Conservation (phyloP, 2,888 invertebrate genomes). For the Idaea straminata region DNA sequence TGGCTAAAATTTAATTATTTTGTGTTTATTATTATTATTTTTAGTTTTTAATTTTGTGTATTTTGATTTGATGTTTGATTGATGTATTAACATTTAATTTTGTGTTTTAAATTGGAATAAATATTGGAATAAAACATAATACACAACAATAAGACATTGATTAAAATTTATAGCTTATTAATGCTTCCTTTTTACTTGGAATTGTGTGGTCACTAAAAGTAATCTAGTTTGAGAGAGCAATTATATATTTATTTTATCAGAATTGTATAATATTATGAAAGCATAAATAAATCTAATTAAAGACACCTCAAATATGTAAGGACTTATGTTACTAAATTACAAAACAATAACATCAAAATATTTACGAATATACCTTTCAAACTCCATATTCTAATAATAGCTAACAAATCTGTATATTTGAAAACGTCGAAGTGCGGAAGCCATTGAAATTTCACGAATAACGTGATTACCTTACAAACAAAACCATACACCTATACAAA, state of each 20-base stretch:
- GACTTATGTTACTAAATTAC: conserved; percentile 5
- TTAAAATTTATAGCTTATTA: too few relatives aligned
- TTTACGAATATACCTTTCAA: conserved; percentile 19
- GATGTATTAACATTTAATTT: too few relatives aligned
- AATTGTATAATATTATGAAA: too few relatives aligned
- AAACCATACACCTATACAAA: conserved; percentile 33
- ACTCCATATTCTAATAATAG: conserved; percentile 34
- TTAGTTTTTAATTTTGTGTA: too few relatives aligned
- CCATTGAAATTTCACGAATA: conserved; percentile 55
- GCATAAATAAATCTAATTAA: too few relatives aligned
- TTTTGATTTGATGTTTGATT: too few relatives aligned
- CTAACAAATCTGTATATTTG: conserved; percentile 35
- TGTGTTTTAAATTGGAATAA: too few relatives aligned
- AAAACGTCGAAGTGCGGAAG: conserved; percentile 44
- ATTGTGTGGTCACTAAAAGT: background rate
- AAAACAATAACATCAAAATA: conserved; percentile 30
- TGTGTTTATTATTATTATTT: too few relatives aligned
- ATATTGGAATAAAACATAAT: too few relatives aligned
- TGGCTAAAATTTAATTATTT: too few relatives aligned
- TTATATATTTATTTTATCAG: background rate
- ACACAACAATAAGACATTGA: too few relatives aligned
- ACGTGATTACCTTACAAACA: conserved; percentile 43
- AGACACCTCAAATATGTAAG: too few relatives aligned
- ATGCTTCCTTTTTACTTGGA: background rate
- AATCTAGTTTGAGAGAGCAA: background rate